phyloP scores from a whole-genome alignment of 2,113 vertebrate species.

The Phalacrocorax carbo region DNA sequence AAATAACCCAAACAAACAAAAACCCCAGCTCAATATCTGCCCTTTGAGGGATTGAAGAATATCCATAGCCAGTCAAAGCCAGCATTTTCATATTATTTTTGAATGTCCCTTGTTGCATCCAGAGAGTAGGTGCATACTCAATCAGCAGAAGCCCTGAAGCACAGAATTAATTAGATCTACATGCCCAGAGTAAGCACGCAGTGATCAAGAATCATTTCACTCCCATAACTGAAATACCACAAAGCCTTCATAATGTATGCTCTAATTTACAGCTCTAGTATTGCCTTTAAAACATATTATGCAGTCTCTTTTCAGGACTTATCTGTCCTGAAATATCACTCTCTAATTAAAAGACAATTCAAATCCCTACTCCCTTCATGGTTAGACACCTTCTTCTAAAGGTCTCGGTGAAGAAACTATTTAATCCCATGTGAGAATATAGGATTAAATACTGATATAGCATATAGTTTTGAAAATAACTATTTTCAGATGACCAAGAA shows the following conservation, averaged over 20 bases:
- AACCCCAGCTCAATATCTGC: not conserved
- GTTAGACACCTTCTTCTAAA: not conserved
- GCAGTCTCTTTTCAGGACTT: not conserved
- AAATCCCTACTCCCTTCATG: not conserved
- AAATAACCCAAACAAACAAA: not conserved
- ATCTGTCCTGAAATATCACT: not conserved
- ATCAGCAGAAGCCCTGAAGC: not conserved
- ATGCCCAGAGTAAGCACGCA: not conserved
- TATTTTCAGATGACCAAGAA: not conserved
- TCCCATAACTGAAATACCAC: not conserved
- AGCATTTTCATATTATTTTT: not conserved
- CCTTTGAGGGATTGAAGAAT: not conserved
- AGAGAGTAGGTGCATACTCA: not conserved
- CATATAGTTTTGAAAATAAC: not conserved
- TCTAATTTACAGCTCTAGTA: not conserved
- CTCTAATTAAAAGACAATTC: not conserved
- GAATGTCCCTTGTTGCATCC: not conserved
- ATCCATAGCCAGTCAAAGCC: not conserved
- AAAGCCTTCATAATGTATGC: not conserved
- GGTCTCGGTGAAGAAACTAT: not conserved
- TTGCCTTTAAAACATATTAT: not conserved
- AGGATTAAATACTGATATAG: not conserved
- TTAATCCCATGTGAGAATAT: not conserved
- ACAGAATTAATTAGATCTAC: not conserved
- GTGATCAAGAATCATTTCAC: not conserved